phyloP scores from a whole-genome alignment of 2,113 vertebrate genomes.

The Oreochromis aureus region DNA sequence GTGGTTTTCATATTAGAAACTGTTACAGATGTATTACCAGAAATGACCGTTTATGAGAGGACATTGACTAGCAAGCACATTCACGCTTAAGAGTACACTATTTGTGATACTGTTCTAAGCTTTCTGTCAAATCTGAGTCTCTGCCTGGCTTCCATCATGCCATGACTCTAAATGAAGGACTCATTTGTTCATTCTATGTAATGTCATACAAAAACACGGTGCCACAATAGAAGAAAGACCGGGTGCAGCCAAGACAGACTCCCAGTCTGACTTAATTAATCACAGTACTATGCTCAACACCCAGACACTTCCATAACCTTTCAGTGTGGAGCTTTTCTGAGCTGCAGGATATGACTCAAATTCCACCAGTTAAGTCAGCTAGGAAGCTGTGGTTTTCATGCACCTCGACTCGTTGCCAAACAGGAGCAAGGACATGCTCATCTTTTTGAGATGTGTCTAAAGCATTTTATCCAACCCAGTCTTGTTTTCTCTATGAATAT shows the following conservation, averaged over 20 bases:
- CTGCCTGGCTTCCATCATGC: not conserved
- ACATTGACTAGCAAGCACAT: not conserved
- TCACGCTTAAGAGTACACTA: not conserved
- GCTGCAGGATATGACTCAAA: not conserved
- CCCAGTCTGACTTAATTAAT: not conserved
- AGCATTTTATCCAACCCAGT: slow-evolving; percentile 10
- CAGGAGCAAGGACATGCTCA: slow-evolving; percentile 10
- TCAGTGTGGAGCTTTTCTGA: not conserved
- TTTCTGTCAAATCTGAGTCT: not conserved
- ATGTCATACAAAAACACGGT: not conserved
- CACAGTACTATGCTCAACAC: not conserved
- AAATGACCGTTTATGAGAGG: not conserved
- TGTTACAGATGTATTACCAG: not conserved
- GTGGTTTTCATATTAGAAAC: slow-evolving; percentile 11
- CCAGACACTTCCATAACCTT: not conserved
- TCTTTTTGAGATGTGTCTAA: slow-evolving; percentile 21
- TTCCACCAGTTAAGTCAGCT: not conserved
- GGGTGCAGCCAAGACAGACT: not conserved
- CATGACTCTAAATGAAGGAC: not conserved
- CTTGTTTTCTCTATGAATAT: slow-evolving; percentile 67
- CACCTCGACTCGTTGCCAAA: slow-evolving; percentile 45
- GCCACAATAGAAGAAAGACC: slow-evolving; percentile 6
- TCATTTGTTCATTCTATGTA: slow-evolving; percentile 38
- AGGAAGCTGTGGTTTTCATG: slow-evolving; percentile 1
- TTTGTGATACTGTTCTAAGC: not conserved